phyloP scores from a whole-genome alignment of 2,888 invertebrate species.

The Pollenia griseotomentosa region DNA sequence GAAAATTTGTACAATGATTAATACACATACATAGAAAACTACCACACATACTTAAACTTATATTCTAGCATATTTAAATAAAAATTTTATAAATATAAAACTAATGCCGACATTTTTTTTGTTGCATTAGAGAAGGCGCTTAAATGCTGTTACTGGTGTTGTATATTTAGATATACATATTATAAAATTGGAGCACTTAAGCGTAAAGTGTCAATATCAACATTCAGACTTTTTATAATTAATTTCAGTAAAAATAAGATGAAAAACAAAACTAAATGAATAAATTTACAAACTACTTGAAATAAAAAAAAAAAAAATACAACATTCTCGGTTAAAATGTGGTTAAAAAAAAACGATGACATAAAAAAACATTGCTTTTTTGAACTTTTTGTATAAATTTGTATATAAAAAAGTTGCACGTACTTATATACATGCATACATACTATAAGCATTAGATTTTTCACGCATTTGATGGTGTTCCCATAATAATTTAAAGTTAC shows the following conservation, averaged over 20 bases:
- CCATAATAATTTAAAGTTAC: too few relatives aligned
- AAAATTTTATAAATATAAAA: not conserved
- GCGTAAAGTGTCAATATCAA: slow-evolving; percentile 73
- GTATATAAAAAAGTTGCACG: not conserved
- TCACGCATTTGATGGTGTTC: too few relatives aligned
- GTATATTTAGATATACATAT: not conserved
- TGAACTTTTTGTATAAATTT: not conserved
- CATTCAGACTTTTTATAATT: slow-evolving; percentile 66
- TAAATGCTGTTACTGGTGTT: slow-evolving; percentile 40
- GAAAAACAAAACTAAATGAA: slow-evolving; percentile 21
- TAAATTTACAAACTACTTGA: not conserved
- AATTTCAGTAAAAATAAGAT: slow-evolving; percentile 35
- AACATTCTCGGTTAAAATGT: slow-evolving; percentile 73
- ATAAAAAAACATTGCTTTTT: slow-evolving; percentile 18
- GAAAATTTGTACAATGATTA: slow-evolving; percentile 64
- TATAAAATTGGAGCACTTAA: slow-evolving; percentile 70
- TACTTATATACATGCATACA: not conserved
- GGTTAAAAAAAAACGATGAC: slow-evolving; percentile 60
- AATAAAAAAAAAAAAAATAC: not conserved
- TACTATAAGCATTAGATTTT: not conserved
- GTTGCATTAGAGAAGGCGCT: slow-evolving; percentile 60
- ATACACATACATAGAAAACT: slow-evolving; percentile 2
- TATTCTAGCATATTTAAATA: not conserved
- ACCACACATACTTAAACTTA: not conserved
- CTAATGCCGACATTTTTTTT: slow-evolving; percentile 56